Percentiles rank a stretch among this genome's conserved stretches.
Evolutionary conservation across 2,113 vertebrate genomes (phyloP).

Genomic region (Elachura formosa): DNA sequence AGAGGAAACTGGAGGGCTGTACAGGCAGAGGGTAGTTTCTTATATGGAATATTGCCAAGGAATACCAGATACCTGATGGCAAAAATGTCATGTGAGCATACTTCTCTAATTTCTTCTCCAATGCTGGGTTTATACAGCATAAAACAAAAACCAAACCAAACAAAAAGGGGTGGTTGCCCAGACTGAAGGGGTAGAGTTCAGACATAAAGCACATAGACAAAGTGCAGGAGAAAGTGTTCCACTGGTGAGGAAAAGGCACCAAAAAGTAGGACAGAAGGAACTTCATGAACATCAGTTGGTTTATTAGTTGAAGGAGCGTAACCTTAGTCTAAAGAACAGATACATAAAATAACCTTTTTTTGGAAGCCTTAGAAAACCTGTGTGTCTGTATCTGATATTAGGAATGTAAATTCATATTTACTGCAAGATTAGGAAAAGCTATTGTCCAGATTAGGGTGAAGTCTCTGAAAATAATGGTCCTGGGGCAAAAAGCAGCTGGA

Average conservation of each 20-base stretch:
- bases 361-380: neutral
- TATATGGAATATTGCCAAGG: neutral
- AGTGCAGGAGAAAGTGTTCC: neutral
- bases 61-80: neutral
- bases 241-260: neutral
- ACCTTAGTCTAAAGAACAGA: neutral
- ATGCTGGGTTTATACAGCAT: neutral
- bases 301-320: neutral
- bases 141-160: neutral
- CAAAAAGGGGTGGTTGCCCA: accelerated
- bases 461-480: neutral
- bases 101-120: neutral
- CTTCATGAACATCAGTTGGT: neutral
- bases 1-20: neutral
- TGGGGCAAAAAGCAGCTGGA: neutral
- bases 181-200: neutral
- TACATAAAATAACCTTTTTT: neutral
- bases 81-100: neutral
- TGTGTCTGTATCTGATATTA: neutral
- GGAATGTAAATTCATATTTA: neutral
- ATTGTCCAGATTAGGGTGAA: neutral
- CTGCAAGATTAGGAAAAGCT: neutral
- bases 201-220: accelerated
- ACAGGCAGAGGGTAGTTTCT: neutral
- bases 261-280: neutral